Base-by-base conservation (phyloP, 2,797 vertebrate genomes). In the Xenopus petersii region DNA sequence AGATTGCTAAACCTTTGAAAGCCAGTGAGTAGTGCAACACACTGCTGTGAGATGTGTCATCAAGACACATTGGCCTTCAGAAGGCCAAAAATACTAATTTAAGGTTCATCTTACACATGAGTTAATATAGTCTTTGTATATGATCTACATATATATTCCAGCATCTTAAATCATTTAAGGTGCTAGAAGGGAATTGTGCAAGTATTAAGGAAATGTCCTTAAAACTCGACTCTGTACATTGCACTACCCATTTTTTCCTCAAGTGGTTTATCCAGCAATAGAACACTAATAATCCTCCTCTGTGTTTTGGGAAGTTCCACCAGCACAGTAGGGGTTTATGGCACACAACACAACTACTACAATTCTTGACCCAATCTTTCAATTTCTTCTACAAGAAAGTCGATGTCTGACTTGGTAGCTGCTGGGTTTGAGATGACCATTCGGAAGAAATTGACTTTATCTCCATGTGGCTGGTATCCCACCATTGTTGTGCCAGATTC, bases 401-500 rank as follows among this genome's bases (percentile, higher is more conserved):
- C 96, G 78, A 99, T 96, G 84, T 99, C 98, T 73, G 97, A 98
- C 88, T 92, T 94, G 33, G 94, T 95, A 7, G 95, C 95, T 0
- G 97, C 97, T 4, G 93, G 90, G 81, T 99, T 99, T 30, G 98
- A 99, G 88, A 99, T 92, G 80, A 99, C 95, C 98, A 99, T 99
- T 82, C 98, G 93, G 88, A 99, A 99, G 90, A 99, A 99, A 91
- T 99, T 99, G 81, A 94, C 96, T 84, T 98, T 98, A 71, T 98
- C 86, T 0, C 94, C 97, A 81, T 98, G 98, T 42, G 98, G 98
- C 88, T 99, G 98, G 89, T 99, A 99, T 73, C 98, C 96, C 78
- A 99, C 97, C 98, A 99, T 99, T 0, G 97, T 98, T n/a, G 94
- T 95, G 49, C 98, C 98, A 0, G 94, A 96, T 85, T 99, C 98